Conservation (phyloP, 2,113 vertebrate species). For the Macaca mulatta region DNA sequence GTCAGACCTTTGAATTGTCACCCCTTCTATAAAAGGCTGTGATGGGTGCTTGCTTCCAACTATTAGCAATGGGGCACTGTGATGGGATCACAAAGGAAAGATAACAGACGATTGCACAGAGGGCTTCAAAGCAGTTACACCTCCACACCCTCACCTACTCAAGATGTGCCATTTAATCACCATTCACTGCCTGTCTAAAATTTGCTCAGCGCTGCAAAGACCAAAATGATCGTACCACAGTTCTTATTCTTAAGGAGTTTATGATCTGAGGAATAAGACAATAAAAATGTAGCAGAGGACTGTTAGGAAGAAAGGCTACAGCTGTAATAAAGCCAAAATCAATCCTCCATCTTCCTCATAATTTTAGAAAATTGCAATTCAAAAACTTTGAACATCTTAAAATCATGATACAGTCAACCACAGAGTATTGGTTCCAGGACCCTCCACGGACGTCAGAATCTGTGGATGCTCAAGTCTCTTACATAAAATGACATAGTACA, state of each 20-base stretch:
- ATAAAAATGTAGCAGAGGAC: background rate
- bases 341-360: background rate
- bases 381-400: background rate
- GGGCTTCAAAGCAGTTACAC: background rate
- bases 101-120: no score
- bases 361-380: conserved; percentile 21
- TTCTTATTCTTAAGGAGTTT: background rate
- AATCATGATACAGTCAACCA: background rate
- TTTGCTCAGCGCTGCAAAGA: background rate
- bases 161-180: background rate
- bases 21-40: background rate
- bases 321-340: background rate
- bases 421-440: background rate
- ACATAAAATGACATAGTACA: background rate
- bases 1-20: background rate
- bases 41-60: background rate
- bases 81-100: background rate
- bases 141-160: background rate
- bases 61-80: background rate
- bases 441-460: background rate
- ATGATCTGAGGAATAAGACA: background rate
- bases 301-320: background rate
- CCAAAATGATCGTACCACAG: background rate
- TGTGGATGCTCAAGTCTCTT: background rate
- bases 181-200: background rate